These are phyloP conservation scores for Coranthus polyacanthus DNA, from an alignment of 2,797 vertebrate species.

Conservation along the genomic window DNA sequence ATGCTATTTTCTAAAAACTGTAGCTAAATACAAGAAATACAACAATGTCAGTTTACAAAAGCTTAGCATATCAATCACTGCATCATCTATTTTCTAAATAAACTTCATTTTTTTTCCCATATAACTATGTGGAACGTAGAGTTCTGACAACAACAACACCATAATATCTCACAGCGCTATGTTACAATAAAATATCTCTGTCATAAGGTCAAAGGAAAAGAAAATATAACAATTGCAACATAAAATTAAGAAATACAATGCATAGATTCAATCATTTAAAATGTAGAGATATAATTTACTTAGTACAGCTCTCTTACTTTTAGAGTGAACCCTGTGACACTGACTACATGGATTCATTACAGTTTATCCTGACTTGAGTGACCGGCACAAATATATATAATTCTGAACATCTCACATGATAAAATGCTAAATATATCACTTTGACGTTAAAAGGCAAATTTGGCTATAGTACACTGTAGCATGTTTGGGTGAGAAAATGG, in stretches of 20 bases:
- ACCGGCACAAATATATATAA: conserved; percentile 80
- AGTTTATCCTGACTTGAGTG: conserved; percentile 82
- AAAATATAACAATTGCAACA: conserved; percentile 86
- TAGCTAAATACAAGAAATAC: conserved; percentile 86
- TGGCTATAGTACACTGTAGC: conserved; percentile 80
- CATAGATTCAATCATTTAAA: conserved; percentile 92
- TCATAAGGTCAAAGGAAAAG: conserved; percentile 90
- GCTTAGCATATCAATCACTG: conserved; percentile 91
- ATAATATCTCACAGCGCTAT: conserved; percentile 94
- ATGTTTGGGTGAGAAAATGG: conserved; percentile 76
- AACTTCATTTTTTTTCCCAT: conserved; percentile 85
- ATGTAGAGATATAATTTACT: conserved; percentile 91
- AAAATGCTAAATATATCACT: conserved; percentile 75
- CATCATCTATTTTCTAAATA: conserved; percentile 92
- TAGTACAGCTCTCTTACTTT: conserved; percentile 81
- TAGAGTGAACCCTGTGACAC: conserved; percentile 76
- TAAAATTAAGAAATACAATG: conserved; percentile 92
- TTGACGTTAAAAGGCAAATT: conserved; percentile 79
- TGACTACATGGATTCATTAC: conserved; percentile 78
- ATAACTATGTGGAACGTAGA: conserved; percentile 90
- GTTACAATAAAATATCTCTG: conserved; percentile 92
- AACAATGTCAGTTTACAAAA: conserved; percentile 93
- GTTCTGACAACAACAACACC: conserved; percentile 90
- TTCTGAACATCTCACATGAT: conserved; percentile 75
- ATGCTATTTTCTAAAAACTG: conserved; percentile 84